Evolutionary conservation across 1,140 invertebrate species (phyloP), one percentile per base, ranked within the genome.

Genomic region (Telenomus remus): DNA sequence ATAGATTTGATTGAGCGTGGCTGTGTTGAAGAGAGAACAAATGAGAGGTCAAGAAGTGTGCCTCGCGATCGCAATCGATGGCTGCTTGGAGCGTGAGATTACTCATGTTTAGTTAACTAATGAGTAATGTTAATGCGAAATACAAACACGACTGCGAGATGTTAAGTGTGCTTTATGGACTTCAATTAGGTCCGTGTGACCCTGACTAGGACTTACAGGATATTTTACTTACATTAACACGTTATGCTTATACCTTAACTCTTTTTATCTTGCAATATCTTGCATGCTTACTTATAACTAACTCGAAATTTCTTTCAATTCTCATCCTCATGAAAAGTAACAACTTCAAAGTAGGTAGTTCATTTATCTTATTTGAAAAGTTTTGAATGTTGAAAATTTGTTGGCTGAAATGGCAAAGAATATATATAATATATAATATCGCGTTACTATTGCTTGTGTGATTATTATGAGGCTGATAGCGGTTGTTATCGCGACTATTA

Each of bases 61-160:
- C 68, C 56, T 56, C 63, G 27, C 50, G 50, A 61, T 49, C 55
- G 66, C 56, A 55, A 70, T 70, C 50, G 57, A 61, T 70, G 55
- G 66, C 61, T 61, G 48, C 44, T 34, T 37, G 66, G 51, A 55
- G 56, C 57, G 56, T 70, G 57, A 70, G 66, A 70, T 61, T 70
- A 61, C 66, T 70, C 66, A 47, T 70, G 57, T 61, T 60, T 69
- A 61, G 66, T 70, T 70, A 70, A 70, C 34, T 70, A 71, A 71
- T 71, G 59, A 71, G 57, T 47, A 71, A 71, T 63, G 68, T 71
- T 71, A 71, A 71, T 63, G 59, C 19, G 68, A 63, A 71, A 54
- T 57, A 55, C 53, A 63, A 71, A 63, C 59, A 71, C 46, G 59
- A 48, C 53, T 56, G 46, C 13, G 46, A 7, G 46, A 51, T 46